These are phyloP conservation scores for Anas bahamensis DNA, from an alignment of 2,797 vertebrate genomes.

Conservation along the genomic window DNA sequence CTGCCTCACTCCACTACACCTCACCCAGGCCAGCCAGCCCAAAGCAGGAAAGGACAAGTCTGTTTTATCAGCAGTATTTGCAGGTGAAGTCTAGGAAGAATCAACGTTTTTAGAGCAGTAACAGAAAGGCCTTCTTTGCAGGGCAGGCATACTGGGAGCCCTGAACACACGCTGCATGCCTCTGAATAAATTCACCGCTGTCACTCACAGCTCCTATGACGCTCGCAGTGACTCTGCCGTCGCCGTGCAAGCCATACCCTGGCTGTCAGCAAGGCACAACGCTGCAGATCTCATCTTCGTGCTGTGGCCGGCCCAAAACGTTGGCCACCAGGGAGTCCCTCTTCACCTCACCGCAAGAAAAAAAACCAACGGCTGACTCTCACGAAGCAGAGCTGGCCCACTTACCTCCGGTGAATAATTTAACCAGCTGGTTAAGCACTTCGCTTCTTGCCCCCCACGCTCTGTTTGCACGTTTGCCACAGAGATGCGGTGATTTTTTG, in stretches of 20 bases:
- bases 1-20: neutral
- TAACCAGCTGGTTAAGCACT: neutral
- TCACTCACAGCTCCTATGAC: neutral
- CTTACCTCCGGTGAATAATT: constrained; percentile 10
- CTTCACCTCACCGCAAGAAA: neutral
- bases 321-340: neutral
- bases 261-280: neutral
- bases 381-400: neutral
- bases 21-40: neutral
- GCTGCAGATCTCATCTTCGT: neutral
- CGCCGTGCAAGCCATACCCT: neutral
- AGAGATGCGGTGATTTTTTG: neutral
- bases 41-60: neutral
- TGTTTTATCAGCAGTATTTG: neutral
- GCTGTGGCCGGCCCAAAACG: neutral
- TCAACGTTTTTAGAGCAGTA: neutral
- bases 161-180: neutral
- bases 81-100: neutral
- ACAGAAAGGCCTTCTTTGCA: neutral
- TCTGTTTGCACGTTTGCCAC: neutral
- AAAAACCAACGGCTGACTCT: neutral
- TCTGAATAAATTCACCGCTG: neutral
- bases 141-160: neutral
- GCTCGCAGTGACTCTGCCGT: neutral
- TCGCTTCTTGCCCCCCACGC: neutral